Percentiles rank a stretch among this genome's conserved stretches.
Evolutionary conservation across 2,888 invertebrate genomes (phyloP).

Genomic region (Volucella zonaria): DNA sequence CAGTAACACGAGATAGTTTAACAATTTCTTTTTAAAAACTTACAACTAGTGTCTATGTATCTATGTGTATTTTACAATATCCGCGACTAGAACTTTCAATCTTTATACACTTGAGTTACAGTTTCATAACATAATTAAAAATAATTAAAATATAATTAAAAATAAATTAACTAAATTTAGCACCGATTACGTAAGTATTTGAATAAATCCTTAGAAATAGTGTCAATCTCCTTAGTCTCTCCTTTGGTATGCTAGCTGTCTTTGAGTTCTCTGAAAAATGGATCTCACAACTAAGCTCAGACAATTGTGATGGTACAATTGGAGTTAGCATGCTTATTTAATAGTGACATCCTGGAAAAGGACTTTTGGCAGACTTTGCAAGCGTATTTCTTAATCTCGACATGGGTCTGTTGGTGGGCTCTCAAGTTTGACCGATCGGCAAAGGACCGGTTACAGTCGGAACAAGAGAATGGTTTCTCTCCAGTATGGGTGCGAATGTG

Average conservation of each 20-base stretch:
- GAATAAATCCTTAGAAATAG: conserved; percentile 12
- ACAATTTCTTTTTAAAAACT: background rate
- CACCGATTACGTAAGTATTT: conserved; percentile 38
- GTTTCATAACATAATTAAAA: conserved; percentile 22
- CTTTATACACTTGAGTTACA: conserved; percentile 40
- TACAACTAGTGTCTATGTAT: background rate
- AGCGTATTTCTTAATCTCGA: conserved; percentile 81
- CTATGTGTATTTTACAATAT: background rate
- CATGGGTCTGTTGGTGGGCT: conserved; percentile 82
- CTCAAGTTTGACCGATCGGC: conserved; percentile 82
- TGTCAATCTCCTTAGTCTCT: conserved; percentile 9
- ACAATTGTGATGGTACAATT: conserved; percentile 80
- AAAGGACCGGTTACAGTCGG: conserved; percentile 81
- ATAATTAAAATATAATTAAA: conserved; percentile 28
- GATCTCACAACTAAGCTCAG: conserved; percentile 73
- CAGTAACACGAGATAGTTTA: conserved; percentile 30
- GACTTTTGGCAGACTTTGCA: conserved; percentile 81
- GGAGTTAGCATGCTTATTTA: conserved; percentile 81
- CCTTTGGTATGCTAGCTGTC: conserved; percentile 69
- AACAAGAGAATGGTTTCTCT: conserved; percentile 81
- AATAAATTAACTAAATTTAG: conserved; percentile 28
- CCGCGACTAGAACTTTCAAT: conserved; percentile 66
- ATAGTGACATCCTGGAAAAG: conserved; percentile 82
- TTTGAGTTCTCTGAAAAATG: background rate
- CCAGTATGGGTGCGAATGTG: conserved; percentile 82